A percentile compares a stretch with the other conserved stretches of the same genome.
phyloP scores from a whole-genome alignment of 2,113 vertebrate species.

The Lasiurus borealis region DNA sequence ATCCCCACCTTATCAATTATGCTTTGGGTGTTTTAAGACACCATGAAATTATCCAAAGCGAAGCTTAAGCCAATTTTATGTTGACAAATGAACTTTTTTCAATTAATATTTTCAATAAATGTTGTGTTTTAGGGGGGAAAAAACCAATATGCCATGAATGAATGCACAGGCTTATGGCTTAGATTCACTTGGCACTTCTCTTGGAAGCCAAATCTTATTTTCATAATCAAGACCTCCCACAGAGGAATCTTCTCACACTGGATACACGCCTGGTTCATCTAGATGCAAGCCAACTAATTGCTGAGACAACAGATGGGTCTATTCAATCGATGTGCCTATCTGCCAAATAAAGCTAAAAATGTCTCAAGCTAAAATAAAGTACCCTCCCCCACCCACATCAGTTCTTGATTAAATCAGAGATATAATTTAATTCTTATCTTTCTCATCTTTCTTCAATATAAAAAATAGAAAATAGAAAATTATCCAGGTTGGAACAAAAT shows the following conservation, averaged over 20 bases:
- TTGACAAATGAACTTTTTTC: conserved; percentile 59
- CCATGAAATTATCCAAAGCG: background rate
- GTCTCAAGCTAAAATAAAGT: conserved; percentile 62
- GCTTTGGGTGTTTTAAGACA: conserved; percentile 9
- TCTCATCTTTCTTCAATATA: conserved; percentile 10
- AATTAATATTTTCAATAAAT: conserved; percentile 68
- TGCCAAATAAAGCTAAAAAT: conserved; percentile 69
- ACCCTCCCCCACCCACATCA: background rate
- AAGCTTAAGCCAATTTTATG: conserved; percentile 25
- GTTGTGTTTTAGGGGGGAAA: conserved; percentile 26
- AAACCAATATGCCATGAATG: conserved; percentile 44
- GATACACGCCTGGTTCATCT: conserved; percentile 59
- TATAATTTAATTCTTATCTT: conserved; percentile 23
- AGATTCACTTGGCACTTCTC: conserved; percentile 61
- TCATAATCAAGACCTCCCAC: conserved; percentile 61
- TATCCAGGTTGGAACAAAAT: background rate
- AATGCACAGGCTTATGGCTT: conserved; percentile 46
- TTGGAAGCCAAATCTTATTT: conserved; percentile 67
- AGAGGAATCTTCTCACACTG: conserved; percentile 62
- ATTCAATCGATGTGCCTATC: conserved; percentile 56
- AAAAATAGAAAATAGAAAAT: conserved; percentile 37
- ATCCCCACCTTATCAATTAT: background rate
- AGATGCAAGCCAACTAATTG: conserved; percentile 70
- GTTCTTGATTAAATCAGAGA: conserved; percentile 35
- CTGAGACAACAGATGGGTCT: conserved; percentile 79